Base-by-base conservation (phyloP, 1,140 invertebrate species). In the Chironomus striatipennis region DNA sequence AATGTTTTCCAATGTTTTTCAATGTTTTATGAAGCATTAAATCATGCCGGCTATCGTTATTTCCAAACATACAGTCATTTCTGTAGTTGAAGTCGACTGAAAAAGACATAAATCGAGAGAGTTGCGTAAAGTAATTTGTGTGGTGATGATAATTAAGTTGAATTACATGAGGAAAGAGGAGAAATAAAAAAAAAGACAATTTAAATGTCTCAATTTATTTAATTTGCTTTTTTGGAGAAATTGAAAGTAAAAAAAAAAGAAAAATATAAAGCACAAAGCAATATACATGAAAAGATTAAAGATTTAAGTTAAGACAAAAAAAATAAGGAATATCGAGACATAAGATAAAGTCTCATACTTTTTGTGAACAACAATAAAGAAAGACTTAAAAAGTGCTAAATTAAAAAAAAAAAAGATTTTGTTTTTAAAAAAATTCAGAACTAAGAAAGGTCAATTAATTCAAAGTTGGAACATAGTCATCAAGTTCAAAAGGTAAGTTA, bases 191-290 rank as follows among this genome's bases (percentile, higher is more conserved):
- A 47, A 57, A 57, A 57, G 47, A 15, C 5, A 12, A 10, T n/a
- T n/a, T n/a, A 57, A 57, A 57, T 57, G 47, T 57, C 47, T 57
- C 47, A 57, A 57, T 57, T 57, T 15, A n/a, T n/a, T 57, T 57
- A n/a, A 57, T 57, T 57, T 57, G 47, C 0, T 57, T 5, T 34
- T 34, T 34, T 34, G 24, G 5, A 5, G 15, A 57, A 57, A 57
- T n/a, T n/a, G 47, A 57, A 57, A 57, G 47, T 57, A 5, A 57
- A 57, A 57, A 57, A 57, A 57, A 57, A 57, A 15, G 47, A 47
- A 15, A 8, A 47, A 47, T 10, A 57, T 57, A 57, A 57, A 57
- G n/a, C n/a, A 34, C 47, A 57, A n/a, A 57, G n/a, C n/a, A 57
- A 57, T 47, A 47, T n/a, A 57, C 9, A n/a, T 57, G 47, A 15